Evolutionary conservation across 2,113 vertebrate species (phyloP).

Genomic region (Sitta europaea): DNA sequence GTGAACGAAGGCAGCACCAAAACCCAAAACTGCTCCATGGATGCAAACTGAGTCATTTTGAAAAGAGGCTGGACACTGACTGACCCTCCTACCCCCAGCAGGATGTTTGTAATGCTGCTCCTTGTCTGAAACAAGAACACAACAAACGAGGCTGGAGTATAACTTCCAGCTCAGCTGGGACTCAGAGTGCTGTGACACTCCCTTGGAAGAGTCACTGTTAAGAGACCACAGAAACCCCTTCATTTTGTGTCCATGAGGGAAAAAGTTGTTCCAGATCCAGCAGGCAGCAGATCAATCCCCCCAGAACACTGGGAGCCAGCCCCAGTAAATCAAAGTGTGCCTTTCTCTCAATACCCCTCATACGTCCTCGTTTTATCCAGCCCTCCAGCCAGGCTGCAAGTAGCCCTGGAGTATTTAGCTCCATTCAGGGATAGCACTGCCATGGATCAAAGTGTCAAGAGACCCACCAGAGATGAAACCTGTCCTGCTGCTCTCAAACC

Average conservation of each 20-base stretch:
- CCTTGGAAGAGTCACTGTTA: conserved; percentile 27
- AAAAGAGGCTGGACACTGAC: background rate
- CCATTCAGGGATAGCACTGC: conserved; percentile 60
- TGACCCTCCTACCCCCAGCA: background rate
- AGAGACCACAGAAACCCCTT: conserved; percentile 23
- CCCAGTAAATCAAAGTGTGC: conserved; percentile 71
- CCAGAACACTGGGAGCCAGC: conserved; percentile 50
- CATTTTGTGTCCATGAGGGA: conserved; percentile 20
- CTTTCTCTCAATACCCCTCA: conserved; percentile 60
- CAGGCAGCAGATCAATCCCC: conserved; percentile 70
- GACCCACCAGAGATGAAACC: conserved; percentile 62
- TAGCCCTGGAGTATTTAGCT: conserved; percentile 66
- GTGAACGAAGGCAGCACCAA: background rate
- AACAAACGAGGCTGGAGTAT: background rate
- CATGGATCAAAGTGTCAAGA: conserved; percentile 73
- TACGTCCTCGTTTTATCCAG: conserved; percentile 48
- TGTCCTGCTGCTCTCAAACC: conserved; percentile 52
- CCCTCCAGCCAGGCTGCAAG: conserved; percentile 56
- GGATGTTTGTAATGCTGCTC: background rate
- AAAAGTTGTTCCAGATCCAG: conserved; percentile 57
- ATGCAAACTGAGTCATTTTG: background rate
- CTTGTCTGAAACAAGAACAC: background rate
- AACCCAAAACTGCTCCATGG: background rate
- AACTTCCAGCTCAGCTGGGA: background rate
- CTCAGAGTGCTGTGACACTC: background rate